Percentiles rank a stretch among this genome's conserved stretches.
These are phyloP conservation scores for Electrona antarctica DNA, from an alignment of 2,113 vertebrate species.

Conservation along the genomic window DNA sequence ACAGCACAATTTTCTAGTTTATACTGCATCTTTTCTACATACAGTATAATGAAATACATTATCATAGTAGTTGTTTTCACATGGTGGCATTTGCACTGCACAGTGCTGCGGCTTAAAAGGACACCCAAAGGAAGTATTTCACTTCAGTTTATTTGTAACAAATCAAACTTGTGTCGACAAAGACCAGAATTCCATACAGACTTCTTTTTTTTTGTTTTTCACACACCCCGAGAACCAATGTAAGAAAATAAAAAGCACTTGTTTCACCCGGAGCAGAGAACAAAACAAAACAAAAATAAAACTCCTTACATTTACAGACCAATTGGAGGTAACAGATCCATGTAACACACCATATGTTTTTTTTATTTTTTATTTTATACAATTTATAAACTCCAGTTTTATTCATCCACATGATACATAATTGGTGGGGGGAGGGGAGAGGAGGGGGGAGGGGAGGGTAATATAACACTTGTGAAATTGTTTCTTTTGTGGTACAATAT, in stretches of 20 bases:
- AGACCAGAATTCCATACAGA: conserved; percentile 98
- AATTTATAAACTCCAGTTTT: conserved; percentile 81
- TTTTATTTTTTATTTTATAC: conserved; percentile 73
- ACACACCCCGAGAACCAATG: conserved; percentile 91
- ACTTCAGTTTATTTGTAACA: conserved; percentile 99
- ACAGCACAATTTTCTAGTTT: too few relatives aligned
- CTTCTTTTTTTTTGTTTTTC: conserved; percentile 81
- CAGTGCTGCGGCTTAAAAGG: background rate
- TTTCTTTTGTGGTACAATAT: conserved; percentile 69
- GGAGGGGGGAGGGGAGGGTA: conserved; percentile 24
- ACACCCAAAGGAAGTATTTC: conserved; percentile 80
- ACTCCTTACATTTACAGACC: conserved; percentile 94
- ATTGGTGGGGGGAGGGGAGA: conserved; percentile 29
- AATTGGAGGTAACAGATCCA: conserved; percentile 91
- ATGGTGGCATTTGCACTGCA: too few relatives aligned
- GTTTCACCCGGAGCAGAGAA: conserved; percentile 89
- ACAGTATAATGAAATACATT: too few relatives aligned
- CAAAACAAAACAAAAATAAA: conserved; percentile 64
- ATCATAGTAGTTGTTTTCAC: too few relatives aligned
- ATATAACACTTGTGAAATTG: conserved; percentile 77
- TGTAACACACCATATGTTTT: conserved; percentile 93
- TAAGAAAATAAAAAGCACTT: conserved; percentile 99
- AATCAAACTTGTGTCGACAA: conserved; percentile 99
- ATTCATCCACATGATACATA: conserved; percentile 76
- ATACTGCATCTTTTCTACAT: too few relatives aligned